Evolutionary conservation across 2,113 vertebrate genomes (phyloP).

Genomic region (Psammodynastes pulverulentus): DNA sequence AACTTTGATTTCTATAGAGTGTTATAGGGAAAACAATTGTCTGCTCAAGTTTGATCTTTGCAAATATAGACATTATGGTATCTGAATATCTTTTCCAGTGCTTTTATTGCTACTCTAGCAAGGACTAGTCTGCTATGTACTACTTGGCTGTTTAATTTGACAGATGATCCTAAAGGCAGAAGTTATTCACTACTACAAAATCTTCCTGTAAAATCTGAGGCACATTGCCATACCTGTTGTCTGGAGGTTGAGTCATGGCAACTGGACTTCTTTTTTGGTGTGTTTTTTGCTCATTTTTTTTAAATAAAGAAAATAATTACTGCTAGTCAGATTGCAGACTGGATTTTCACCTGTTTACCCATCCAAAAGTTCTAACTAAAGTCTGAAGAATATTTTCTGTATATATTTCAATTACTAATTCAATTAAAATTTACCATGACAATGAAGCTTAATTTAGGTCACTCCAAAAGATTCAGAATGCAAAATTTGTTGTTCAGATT

Average conservation of each 20-base stretch:
- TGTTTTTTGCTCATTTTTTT: not conserved
- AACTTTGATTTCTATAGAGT: not conserved
- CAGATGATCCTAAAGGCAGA: not conserved
- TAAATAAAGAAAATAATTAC: not conserved
- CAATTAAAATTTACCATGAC: not conserved
- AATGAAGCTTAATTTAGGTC: not conserved
- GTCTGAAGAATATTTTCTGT: not conserved
- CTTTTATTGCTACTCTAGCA: not conserved
- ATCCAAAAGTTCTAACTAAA: slow-evolving; percentile 11
- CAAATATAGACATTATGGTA: not conserved
- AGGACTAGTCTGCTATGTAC: not conserved
- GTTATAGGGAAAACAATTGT: not conserved
- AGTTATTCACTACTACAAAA: not conserved
- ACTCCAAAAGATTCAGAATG: not conserved
- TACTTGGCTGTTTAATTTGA: not conserved
- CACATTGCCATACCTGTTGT: not conserved
- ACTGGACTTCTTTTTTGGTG: too few relatives aligned
- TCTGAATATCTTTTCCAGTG: not conserved
- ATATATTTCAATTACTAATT: not conserved
- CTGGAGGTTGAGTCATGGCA: not conserved
- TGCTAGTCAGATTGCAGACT: not conserved
- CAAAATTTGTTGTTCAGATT: not conserved
- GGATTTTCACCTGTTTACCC: not conserved
- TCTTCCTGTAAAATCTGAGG: not conserved
- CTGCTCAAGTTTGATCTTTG: not conserved